Base-by-base conservation (phyloP, 2,888 invertebrate genomes). In the Campoplex nolae region DNA sequence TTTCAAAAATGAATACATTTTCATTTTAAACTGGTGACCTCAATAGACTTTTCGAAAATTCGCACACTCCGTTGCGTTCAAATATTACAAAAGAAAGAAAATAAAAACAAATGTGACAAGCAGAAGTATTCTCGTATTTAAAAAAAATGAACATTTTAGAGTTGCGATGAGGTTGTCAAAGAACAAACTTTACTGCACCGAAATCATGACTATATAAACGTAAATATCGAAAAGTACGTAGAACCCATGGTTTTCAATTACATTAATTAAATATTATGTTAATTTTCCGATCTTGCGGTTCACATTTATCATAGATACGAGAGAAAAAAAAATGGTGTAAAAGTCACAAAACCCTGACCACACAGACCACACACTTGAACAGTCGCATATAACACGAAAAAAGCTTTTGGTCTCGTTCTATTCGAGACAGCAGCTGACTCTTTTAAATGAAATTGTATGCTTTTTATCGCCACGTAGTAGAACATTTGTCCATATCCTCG, bases 391-490 rank as follows among this genome's bases (percentile, higher is more conserved):
- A 81, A 79, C 48, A 79, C 70, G 62, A 70, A 78, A 78, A 65
- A 87, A 87, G 87, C 87, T 84, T 84, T 76, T 58, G 62, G 51
- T 87, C 87, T 84, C 82, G 77, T 86, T 65, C 74, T 84, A 75
- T 84, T 84, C 84, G 84, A 84, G 81, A 78, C 75, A 82, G 77
- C 74, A 82, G 77, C 74, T 81, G 84, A 70, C 73, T 81, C 62
- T 82, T 87, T 84, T 82, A 79, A 82, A 87, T 70, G 74, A 84
- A 32, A 79, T 84, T 75, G 54, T 75, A 84, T 82, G 87, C 87
- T 87, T 87, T 83, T 87, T 84, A 84, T 82, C 84, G 87, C 82
- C 84, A 84, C 81, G 82, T 87, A 83, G 76, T 80, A 86, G 75
- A 82, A 82, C 83, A 74, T 86, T 83, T 68, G 42, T 79, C 65